These are phyloP conservation scores for Cherax quadricarinatus DNA, from an alignment of 1,140 invertebrate species.

Conservation along the genomic window DNA sequence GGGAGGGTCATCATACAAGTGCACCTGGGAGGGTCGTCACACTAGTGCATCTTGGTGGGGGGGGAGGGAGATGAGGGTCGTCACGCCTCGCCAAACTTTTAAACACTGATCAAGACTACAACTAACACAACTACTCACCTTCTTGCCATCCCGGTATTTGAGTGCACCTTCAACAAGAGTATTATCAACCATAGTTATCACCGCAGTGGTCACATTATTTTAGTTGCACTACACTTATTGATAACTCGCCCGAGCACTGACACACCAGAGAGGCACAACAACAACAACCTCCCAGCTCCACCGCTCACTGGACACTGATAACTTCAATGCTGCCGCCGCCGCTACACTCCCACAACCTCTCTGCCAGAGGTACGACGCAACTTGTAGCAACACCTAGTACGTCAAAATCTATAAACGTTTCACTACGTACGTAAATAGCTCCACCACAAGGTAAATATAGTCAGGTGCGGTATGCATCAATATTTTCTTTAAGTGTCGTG, in stretches of 20 bases:
- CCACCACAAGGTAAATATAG: background rate
- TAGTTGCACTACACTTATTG: constrained; percentile 7
- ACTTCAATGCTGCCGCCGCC: constrained; percentile 34
- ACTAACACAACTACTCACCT: constrained; percentile 5
- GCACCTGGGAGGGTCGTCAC: too few relatives aligned
- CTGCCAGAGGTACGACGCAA: constrained; percentile 30
- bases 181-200: constrained; percentile 62
- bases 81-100: too few relatives aligned
- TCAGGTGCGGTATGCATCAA: too few relatives aligned
- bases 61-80: too few relatives aligned
- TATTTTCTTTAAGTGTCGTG: too few relatives aligned
- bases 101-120: background rate
- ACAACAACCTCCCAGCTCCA: constrained; percentile 21
- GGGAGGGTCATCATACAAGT: too few relatives aligned
- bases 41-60: background rate
- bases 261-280: background rate
- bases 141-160: constrained; percentile 57
- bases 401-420: background rate
- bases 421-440: background rate
- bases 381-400: background rate
- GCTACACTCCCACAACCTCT: background rate
- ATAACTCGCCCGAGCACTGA: constrained; percentile 5
- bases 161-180: constrained; percentile 55
- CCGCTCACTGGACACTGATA: constrained; percentile 53
- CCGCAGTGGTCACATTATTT: constrained; percentile 46